These are phyloP conservation scores for Phoronis australis DNA, from an alignment of 2,888 invertebrate species.

Conservation along the genomic window DNA sequence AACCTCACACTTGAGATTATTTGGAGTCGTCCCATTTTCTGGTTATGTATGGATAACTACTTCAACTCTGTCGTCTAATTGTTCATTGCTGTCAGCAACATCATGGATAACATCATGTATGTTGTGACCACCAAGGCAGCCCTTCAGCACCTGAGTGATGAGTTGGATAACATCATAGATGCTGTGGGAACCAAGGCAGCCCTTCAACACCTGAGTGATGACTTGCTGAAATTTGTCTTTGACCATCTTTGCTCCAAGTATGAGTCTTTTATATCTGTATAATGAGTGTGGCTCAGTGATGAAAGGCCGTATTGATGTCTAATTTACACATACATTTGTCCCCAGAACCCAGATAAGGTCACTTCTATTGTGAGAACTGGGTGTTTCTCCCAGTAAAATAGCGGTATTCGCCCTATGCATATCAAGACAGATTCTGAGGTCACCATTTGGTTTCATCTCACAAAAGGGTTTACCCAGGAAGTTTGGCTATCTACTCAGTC, in stretches of 20 bases:
- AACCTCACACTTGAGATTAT: not conserved
- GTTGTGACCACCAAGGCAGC: not conserved
- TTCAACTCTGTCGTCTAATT: not conserved
- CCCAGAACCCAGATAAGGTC: too few species aligned
- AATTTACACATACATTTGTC: too few species aligned
- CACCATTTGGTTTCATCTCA: too few species aligned
- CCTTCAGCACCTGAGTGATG: not conserved
- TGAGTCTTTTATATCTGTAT: too few species aligned
- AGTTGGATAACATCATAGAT: not conserved
- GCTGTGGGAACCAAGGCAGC: not conserved
- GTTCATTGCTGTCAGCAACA: not conserved
- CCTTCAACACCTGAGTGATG: not conserved
- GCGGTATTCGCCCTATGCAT: too few species aligned
- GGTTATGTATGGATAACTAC: not conserved
- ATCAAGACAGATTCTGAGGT: too few species aligned
- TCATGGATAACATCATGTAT: not conserved
- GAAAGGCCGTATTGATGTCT: too few species aligned
- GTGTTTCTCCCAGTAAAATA: too few species aligned
- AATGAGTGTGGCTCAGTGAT: too few species aligned
- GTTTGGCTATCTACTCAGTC: too few species aligned
- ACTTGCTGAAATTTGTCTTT: not conserved
- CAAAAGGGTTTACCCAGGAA: too few species aligned
- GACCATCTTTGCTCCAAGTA: not conserved
- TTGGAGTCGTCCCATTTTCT: not conserved
- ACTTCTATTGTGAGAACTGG: too few species aligned